A percentile compares a stretch with the other conserved stretches of the same genome.
phyloP scores from a whole-genome alignment of 2,113 vertebrate genomes.

The Lepus europaeus region DNA sequence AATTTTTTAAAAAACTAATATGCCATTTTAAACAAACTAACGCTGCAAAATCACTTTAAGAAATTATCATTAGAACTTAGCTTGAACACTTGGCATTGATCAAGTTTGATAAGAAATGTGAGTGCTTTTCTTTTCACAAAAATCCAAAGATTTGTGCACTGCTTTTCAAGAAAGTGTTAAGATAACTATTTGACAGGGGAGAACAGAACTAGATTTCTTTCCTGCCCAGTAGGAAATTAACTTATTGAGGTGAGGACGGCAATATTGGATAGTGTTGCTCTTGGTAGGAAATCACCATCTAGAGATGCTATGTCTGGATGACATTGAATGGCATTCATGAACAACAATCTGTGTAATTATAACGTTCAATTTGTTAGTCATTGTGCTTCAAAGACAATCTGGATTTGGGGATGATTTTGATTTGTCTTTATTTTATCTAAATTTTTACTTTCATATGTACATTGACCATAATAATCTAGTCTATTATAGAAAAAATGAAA shows the following conservation, averaged over 20 bases:
- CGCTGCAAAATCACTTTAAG: constrained; percentile 78
- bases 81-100: constrained; percentile 78
- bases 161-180: constrained; percentile 83
- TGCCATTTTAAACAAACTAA: constrained; percentile 80
- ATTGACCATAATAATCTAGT: not conserved
- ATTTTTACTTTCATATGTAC: not conserved
- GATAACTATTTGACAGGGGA: not conserved
- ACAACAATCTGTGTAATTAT: not conserved
- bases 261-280: not conserved
- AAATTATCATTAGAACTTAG: constrained; percentile 76
- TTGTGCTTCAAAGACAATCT: not conserved
- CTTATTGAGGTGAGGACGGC: not conserved
- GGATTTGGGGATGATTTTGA: not conserved
- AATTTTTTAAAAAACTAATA: constrained; percentile 77
- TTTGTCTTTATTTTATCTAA: constrained; percentile 43
- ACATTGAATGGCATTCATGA: not conserved
- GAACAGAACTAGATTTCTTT: not conserved
- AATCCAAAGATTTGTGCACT: constrained; percentile 82
- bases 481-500: not conserved
- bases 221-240: not conserved
- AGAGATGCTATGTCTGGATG: not conserved
- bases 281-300: constrained; percentile 35
- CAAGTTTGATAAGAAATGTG: constrained; percentile 79
- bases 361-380: not conserved
- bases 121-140: constrained; percentile 69